Evolutionary conservation across 2,797 vertebrate genomes (phyloP).

Genomic region (Molothrus aeneus): DNA sequence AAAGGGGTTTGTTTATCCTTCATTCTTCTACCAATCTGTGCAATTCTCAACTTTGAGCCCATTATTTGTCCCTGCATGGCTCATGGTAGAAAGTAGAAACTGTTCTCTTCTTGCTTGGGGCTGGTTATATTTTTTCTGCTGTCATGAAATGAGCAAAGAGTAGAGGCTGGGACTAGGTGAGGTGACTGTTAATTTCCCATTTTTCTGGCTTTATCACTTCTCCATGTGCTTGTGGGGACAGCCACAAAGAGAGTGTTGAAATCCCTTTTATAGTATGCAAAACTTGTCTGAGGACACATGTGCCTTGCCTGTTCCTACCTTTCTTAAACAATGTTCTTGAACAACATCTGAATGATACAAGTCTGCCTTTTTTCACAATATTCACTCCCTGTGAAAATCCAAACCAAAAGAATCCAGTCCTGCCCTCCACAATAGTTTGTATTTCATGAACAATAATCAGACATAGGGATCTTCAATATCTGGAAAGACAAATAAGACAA

Average conservation of each 20-base stretch:
- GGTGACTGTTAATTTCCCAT: background rate
- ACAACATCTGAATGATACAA: background rate
- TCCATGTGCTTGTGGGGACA: fast-evolving
- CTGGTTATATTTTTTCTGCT: background rate
- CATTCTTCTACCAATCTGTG: background rate
- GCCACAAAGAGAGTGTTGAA: background rate
- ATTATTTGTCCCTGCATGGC: fast-evolving
- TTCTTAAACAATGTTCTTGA: background rate
- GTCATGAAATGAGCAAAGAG: background rate
- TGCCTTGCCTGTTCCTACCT: background rate
- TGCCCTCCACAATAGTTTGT: fast-evolving
- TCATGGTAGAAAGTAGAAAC: background rate
- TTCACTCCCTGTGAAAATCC: background rate
- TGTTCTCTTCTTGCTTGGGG: background rate
- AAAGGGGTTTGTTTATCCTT: background rate
- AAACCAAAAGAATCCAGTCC: background rate
- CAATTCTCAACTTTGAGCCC: background rate
- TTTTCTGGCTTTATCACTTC: background rate
- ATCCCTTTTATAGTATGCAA: background rate
- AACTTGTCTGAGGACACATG: background rate
- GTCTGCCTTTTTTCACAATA: background rate
- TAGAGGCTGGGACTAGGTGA: background rate
- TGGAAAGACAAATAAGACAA: background rate
- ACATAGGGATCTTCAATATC: background rate
- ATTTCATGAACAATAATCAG: background rate